Conservation (phyloP, 2,888 invertebrate genomes). For the Achlya flavicornis region DNA sequence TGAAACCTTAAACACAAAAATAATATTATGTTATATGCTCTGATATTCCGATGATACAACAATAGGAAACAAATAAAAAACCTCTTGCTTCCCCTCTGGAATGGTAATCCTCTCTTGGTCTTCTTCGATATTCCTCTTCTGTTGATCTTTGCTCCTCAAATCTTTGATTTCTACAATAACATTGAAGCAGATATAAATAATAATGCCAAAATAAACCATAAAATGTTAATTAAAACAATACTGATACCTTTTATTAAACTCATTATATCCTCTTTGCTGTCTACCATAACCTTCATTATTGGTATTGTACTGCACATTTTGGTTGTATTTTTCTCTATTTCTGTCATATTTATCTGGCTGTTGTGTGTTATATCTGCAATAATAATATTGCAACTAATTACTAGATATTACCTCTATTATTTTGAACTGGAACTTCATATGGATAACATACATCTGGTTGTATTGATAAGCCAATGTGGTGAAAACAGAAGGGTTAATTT, state of each 20-base stretch:
- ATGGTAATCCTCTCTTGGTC: slow-evolving; percentile 61
- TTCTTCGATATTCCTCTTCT: slow-evolving; percentile 59
- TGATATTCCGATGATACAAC: not conserved
- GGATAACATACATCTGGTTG: too few relatives aligned
- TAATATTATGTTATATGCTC: slow-evolving; percentile 11
- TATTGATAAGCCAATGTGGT: too few relatives aligned
- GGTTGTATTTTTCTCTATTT: slow-evolving; percentile 58
- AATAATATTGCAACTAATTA: slow-evolving; percentile 14
- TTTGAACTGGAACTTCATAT: too few relatives aligned
- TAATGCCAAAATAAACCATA: not conserved
- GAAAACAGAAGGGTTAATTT: too few relatives aligned
- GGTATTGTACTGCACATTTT: slow-evolving; percentile 49
- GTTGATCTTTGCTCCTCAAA: slow-evolving; percentile 58
- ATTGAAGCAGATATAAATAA: slow-evolving; percentile 6
- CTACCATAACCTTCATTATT: slow-evolving; percentile 54
- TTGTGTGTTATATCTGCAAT: slow-evolving; percentile 62
- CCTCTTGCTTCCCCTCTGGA: slow-evolving; percentile 66
- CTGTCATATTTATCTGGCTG: slow-evolving; percentile 61
- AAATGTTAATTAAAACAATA: slow-evolving; percentile 12
- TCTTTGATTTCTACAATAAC: slow-evolving; percentile 52
- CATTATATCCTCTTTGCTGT: slow-evolving; percentile 60
- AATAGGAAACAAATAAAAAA: slow-evolving; percentile 28
- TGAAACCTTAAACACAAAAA: slow-evolving; percentile 50
- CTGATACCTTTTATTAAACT: slow-evolving; percentile 62
- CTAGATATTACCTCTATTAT: too few relatives aligned